phyloP scores from a whole-genome alignment of 2,888 invertebrate genomes.

The Pegoplata infirma region DNA sequence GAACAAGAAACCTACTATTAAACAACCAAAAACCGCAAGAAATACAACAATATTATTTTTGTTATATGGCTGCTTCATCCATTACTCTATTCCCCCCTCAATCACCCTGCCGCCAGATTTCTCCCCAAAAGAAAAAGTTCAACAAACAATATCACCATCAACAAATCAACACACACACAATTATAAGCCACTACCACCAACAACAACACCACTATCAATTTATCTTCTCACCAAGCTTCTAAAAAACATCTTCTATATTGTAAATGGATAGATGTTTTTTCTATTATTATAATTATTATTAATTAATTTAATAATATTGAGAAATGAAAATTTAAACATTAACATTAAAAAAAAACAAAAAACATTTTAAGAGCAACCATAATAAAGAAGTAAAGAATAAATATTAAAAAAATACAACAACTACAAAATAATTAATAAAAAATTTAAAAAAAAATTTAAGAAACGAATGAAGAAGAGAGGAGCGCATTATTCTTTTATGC shows the following conservation, averaged over 20 bases:
- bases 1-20: slow-evolving; percentile 99
- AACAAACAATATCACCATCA: slow-evolving; percentile 5
- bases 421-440: too few relatives aligned
- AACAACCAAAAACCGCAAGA: slow-evolving; percentile 69
- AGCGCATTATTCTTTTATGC: slow-evolving; percentile 63
- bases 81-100: slow-evolving; percentile 52
- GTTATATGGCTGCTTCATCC: slow-evolving; percentile 63
- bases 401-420: slow-evolving; percentile 8
- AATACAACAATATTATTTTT: slow-evolving; percentile 59
- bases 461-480: slow-evolving; percentile 51
- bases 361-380: slow-evolving; percentile 38
- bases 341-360: neutral
- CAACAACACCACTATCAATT: slow-evolving; percentile 66
- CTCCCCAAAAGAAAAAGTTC: too few relatives aligned
- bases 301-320: slow-evolving; percentile 42
- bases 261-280: neutral
- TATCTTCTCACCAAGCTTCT: slow-evolving; percentile 67
- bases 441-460: too few relatives aligned
- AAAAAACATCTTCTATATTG: slow-evolving; percentile 50
- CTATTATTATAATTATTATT: neutral
- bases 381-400: slow-evolving; percentile 33
- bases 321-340: neutral
- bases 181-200: slow-evolving; percentile 65
- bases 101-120: slow-evolving; percentile 52
- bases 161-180: slow-evolving; percentile 18